Conservation (phyloP, 1,140 invertebrate genomes). For the Nephila pilipes region DNA sequence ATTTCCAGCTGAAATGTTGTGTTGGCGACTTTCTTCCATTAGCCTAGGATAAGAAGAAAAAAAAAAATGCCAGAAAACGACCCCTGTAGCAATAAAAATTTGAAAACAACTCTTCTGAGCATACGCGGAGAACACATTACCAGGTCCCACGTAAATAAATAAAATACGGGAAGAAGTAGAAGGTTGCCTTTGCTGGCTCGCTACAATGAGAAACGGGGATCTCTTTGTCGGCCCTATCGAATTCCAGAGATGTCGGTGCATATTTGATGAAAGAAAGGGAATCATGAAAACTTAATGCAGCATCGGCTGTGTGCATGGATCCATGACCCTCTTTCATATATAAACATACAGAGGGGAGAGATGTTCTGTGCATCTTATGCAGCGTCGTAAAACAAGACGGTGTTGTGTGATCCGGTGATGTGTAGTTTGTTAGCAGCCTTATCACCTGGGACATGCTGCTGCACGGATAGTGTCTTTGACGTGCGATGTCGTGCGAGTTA, state of each 20-base stretch:
- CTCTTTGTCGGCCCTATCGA: slow-evolving; percentile 31
- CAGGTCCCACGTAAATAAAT: slow-evolving; percentile 49
- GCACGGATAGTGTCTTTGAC: neutral
- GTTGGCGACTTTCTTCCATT: slow-evolving; percentile 52
- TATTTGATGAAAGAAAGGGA: slow-evolving; percentile 65
- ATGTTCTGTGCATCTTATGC: neutral
- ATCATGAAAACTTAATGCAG: slow-evolving; percentile 67
- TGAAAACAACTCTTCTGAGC: slow-evolving; percentile 58
- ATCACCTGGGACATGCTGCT: neutral
- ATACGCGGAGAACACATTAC: slow-evolving; percentile 25
- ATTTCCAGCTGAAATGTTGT: slow-evolving; percentile 42
- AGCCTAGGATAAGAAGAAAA: neutral
- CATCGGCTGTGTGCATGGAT: slow-evolving; percentile 4
- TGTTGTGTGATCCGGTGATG: neutral
- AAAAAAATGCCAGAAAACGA: slow-evolving; percentile 26
- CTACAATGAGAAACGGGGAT: neutral
- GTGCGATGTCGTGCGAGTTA: neutral
- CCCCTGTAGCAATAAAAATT: slow-evolving; percentile 53
- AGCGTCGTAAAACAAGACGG: slow-evolving; percentile 5
- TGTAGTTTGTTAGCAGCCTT: neutral
- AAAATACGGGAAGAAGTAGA: neutral
- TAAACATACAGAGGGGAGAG: neutral
- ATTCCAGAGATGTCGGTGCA: slow-evolving; percentile 52
- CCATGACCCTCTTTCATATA: slow-evolving; percentile 35
- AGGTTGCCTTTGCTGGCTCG: neutral